Percentiles rank a stretch among this genome's conserved stretches.
These are phyloP conservation scores for Polietes domitor DNA, from an alignment of 2,888 invertebrate genomes.

Conservation along the genomic window DNA sequence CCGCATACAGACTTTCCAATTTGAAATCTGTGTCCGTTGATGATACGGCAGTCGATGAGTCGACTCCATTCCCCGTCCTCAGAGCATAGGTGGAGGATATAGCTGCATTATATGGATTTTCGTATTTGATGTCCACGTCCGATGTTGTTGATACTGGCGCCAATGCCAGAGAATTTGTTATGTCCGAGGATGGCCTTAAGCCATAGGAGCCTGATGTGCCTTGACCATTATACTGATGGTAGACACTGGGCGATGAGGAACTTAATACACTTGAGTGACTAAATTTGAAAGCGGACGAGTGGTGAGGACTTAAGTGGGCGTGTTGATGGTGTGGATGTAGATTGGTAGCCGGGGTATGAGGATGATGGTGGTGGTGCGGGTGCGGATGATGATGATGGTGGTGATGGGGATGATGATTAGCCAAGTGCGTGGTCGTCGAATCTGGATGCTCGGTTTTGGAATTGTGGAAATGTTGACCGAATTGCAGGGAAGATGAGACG, in stretches of 20 bases:
- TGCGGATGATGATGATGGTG: conserved; percentile 62
- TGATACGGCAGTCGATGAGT: conserved; percentile 76
- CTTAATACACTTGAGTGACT: conserved; percentile 75
- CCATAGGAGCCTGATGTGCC: conserved; percentile 64
- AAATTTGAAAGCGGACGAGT: conserved; percentile 71
- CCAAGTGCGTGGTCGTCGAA: conserved; percentile 77
- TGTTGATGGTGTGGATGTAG: conserved; percentile 69
- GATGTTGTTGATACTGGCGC: conserved; percentile 70
- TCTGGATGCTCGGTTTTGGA: conserved; percentile 80
- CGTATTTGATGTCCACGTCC: conserved; percentile 77
- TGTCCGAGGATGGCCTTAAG: conserved; percentile 71
- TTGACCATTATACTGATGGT: conserved; percentile 70
- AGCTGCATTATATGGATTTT: conserved; percentile 78
- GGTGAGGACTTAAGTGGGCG: conserved; percentile 60
- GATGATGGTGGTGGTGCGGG: conserved; percentile 70
- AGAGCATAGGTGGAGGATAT: conserved; percentile 79
- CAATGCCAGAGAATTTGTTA: conserved; percentile 69
- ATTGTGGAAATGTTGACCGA: conserved; percentile 74
- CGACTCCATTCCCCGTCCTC: conserved; percentile 74
- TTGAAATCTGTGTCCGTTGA: conserved; percentile 79
- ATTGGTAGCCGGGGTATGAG: conserved; percentile 58
- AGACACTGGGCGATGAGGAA: conserved; percentile 68
- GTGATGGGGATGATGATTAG: conserved; percentile 69
- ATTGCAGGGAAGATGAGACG: conserved; percentile 65
- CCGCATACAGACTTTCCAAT: conserved; percentile 77